phyloP scores from a whole-genome alignment of 2,113 vertebrate species.

The Psittacula cyanocephala region DNA sequence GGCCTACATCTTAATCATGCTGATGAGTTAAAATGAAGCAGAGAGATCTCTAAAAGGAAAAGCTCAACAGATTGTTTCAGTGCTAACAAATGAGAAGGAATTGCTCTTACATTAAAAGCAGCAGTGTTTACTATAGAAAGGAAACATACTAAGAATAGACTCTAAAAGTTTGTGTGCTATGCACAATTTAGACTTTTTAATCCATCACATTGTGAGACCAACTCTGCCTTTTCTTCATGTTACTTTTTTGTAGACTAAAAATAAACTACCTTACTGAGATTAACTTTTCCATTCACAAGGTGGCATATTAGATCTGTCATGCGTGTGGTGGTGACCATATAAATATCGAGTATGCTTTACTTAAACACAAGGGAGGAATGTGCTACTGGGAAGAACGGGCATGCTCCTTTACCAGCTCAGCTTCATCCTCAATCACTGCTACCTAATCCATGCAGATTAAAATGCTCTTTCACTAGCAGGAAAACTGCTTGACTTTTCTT shows the following conservation, averaged over 20 bases:
- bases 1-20: neutral
- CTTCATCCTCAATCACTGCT: neutral
- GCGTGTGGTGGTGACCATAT: neutral
- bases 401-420: fast-evolving
- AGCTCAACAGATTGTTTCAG: neutral
- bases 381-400: neutral
- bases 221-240: neutral
- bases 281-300: conserved; percentile 29
- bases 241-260: neutral
- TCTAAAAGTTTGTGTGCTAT: neutral
- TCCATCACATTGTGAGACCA: neutral
- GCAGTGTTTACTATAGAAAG: neutral
- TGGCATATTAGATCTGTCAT: neutral
- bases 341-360: neutral
- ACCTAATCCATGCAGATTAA: neutral
- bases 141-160: conserved; percentile 30
- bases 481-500: neutral
- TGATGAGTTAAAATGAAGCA: neutral
- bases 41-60: conserved; percentile 1
- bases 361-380: neutral
- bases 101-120: neutral
- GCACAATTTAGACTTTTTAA: neutral
- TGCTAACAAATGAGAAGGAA: neutral
- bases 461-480: neutral
- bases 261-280: neutral